Evolutionary conservation across 2,113 vertebrate species (phyloP).

Genomic region (Megaleporinus macrocephalus): DNA sequence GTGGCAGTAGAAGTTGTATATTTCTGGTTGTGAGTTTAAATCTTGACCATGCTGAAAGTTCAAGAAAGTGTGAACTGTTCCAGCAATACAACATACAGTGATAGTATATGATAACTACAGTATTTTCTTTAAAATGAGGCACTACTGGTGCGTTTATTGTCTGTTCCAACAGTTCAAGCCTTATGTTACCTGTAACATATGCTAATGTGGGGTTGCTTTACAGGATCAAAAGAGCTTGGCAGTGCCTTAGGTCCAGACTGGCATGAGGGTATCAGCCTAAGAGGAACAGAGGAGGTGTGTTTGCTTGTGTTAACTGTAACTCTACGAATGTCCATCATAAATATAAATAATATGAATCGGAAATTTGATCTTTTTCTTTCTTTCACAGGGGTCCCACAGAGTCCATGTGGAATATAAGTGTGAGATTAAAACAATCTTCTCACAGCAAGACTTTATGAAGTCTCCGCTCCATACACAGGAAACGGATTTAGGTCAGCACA

Average conservation of each 20-base stretch:
- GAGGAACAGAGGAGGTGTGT: conserved; percentile 85
- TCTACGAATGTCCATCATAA: not conserved
- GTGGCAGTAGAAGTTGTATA: too few species aligned
- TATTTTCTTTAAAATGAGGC: too few species aligned
- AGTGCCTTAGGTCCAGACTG: conserved; percentile 95
- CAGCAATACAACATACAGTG: too few species aligned
- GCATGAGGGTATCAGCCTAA: conserved; percentile 87
- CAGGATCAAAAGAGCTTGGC: conserved; percentile 71
- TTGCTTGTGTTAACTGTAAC: not conserved
- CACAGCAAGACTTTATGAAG: conserved; percentile 78
- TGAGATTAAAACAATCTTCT: conserved; percentile 85
- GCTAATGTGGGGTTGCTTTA: conserved; percentile 27
- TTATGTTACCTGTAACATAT: not conserved
- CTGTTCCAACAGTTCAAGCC: too few species aligned
- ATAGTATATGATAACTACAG: too few species aligned
- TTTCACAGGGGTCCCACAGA: conserved; percentile 80
- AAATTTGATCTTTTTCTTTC: not conserved
- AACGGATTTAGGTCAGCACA: conserved; percentile 64
- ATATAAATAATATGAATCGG: not conserved
- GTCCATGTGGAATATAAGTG: conserved; percentile 88
- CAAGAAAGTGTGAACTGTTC: too few species aligned
- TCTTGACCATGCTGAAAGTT: too few species aligned
- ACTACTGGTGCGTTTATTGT: too few species aligned
- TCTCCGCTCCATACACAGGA: conserved; percentile 61
- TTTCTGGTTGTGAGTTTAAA: too few species aligned